phyloP scores from a whole-genome alignment of 35 echinoderm and acorn worm species.

The Hemicentrotus pulcherrimus region DNA sequence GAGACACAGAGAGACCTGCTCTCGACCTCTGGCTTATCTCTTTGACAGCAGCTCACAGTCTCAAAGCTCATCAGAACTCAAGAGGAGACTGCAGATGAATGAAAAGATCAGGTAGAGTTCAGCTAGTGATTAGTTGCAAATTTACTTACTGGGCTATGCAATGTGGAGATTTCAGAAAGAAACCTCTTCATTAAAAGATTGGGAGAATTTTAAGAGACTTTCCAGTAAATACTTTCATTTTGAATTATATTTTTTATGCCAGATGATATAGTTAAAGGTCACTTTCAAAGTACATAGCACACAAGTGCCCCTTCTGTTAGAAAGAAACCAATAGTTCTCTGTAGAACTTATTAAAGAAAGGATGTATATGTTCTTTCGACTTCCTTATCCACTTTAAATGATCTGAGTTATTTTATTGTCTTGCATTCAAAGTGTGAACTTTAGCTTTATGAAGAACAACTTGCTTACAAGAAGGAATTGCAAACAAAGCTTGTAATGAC shows the following conservation, averaged over 20 bases:
- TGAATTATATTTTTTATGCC: too few relatives aligned
- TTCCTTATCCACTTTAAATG: background rate
- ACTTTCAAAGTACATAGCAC: background rate
- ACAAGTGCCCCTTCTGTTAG: background rate
- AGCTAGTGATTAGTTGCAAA: background rate
- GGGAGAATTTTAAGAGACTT: too few relatives aligned
- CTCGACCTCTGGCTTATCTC: conserved; percentile 71
- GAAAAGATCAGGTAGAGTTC: conserved; percentile 82
- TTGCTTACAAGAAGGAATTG: background rate
- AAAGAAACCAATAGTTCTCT: background rate
- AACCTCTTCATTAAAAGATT: background rate
- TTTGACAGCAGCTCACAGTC: conserved; percentile 71
- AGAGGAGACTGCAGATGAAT: conserved; percentile 88
- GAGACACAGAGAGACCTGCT: conserved; percentile 31
- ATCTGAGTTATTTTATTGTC: background rate
- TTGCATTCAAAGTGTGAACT: background rate
- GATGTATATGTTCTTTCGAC: background rate
- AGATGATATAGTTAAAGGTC: background rate
- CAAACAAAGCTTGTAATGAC: background rate
- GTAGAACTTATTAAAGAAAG: background rate
- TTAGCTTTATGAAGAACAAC: background rate
- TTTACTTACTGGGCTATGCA: background rate
- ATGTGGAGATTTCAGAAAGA: background rate
- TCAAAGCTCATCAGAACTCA: conserved; percentile 81
- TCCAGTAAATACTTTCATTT: too few relatives aligned